Conservation (phyloP, 2,888 invertebrate genomes). For the Cantharis rustica region DNA sequence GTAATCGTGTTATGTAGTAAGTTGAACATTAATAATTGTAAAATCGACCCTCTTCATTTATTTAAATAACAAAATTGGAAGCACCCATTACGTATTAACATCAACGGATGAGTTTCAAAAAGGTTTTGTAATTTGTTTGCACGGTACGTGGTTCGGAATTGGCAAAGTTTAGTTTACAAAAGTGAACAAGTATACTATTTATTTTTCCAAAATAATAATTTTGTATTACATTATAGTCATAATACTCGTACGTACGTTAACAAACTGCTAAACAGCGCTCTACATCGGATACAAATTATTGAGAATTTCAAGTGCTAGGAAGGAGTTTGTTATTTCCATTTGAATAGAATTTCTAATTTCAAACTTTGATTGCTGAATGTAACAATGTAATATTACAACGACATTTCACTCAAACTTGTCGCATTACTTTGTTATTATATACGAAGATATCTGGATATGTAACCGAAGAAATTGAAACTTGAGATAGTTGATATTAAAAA, state of each 20-base stretch:
- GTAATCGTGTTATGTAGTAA: not conserved
- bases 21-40: not conserved
- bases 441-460: not conserved
- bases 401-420: constrained; percentile 21
- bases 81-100: not conserved
- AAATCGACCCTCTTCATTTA: not conserved
- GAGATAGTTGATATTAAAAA: not conserved
- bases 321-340: constrained; percentile 46
- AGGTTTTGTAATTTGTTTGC: not conserved
- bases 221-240: not conserved
- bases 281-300: constrained; percentile 36
- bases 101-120: not conserved
- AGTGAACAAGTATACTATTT: not conserved
- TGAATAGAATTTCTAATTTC: constrained; percentile 50
- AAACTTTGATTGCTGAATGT: constrained; percentile 46
- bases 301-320: constrained; percentile 33
- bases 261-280: constrained; percentile 14
- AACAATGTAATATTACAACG: constrained; percentile 40
- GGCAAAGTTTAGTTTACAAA: not conserved
- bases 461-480: constrained; percentile 9
- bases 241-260: not conserved
- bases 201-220: not conserved
- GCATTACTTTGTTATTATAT: constrained; percentile 17
- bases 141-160: not conserved
- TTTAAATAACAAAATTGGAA: not conserved